Conservation (phyloP, 2,797 vertebrate species). For the Megaceryle alcyon region DNA sequence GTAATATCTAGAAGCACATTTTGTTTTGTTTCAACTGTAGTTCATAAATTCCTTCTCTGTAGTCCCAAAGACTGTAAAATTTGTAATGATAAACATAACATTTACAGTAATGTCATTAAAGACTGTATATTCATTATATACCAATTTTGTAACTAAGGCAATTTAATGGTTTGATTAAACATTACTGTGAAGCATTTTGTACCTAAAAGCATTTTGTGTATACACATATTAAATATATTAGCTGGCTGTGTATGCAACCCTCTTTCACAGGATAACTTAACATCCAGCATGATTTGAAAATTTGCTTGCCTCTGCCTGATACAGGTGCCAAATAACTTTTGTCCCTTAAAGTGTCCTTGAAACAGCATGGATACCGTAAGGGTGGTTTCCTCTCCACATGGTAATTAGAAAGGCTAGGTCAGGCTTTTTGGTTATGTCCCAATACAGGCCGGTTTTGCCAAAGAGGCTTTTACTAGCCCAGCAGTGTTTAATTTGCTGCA, state of each 20-base stretch:
- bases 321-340: background rate
- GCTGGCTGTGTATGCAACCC: background rate
- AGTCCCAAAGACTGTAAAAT: background rate
- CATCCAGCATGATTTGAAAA: background rate
- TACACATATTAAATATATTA: background rate
- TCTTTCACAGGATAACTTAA: background rate
- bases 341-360: background rate
- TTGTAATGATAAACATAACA: background rate
- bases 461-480: background rate
- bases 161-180: background rate
- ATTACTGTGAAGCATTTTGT: background rate
- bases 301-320: background rate
- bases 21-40: background rate
- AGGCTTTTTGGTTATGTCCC: background rate
- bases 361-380: background rate
- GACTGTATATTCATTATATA: background rate
- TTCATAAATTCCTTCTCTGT: background rate
- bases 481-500: background rate
- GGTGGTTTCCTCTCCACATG: background rate
- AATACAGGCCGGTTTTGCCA: background rate
- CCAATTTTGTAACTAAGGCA: background rate
- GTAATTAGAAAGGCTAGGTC: background rate
- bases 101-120: background rate
- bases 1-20: background rate
- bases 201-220: rapidly evolving